Evolutionary conservation across 2,888 invertebrate species (phyloP), one percentile per base, ranked within the genome.

Genomic region (Tiliacea citrago): DNA sequence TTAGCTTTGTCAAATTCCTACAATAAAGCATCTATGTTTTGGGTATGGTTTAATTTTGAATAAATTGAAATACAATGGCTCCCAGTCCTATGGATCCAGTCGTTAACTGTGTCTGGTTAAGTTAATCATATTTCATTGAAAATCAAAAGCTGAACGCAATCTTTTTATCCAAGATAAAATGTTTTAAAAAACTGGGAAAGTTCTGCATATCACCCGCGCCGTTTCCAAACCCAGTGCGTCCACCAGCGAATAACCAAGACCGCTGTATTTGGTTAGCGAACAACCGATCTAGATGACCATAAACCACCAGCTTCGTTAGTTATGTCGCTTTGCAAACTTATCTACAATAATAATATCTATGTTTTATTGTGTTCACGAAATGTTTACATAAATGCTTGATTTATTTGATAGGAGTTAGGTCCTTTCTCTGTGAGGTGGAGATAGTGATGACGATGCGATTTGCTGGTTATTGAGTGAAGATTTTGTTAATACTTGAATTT

Each of bases 251-350:
- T 51, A 63, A 61, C 60, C 66, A 53, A 78, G 63, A 67, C 63
- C 68, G 53, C 79, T 77, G 77, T 80, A 85, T 88, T 86, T 82
- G 85, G 84, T 83, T 75, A 82, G 78, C 70, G 75, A 80, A 85
- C 83, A 81, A 74, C 82, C 51, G 71, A 79, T 82, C 81, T 80
- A 79, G 83, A 79, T 68, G 72, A 75, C 78, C 77, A 85, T 88
- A 88, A 83, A 88, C 60, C 80, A 81, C 67, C 83, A 77, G 70
- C 80, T 84, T 82, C 83, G 87, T 86, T 88, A 83, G 86, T 68
- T 74, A 60, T 61, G 84, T 77, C 77, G 74, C 82, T 79, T 72
- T 68, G 55, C 66, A 24, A 39, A 67, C 35, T 79, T 86, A 84
- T 81, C 71, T 70, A 39, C 49, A 63, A 77, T 76, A 85, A 55